Percentiles rank a stretch among this genome's conserved stretches.
phyloP scores from a whole-genome alignment of 92 coral and sea anemone genomes.

The Ricordea florida region DNA sequence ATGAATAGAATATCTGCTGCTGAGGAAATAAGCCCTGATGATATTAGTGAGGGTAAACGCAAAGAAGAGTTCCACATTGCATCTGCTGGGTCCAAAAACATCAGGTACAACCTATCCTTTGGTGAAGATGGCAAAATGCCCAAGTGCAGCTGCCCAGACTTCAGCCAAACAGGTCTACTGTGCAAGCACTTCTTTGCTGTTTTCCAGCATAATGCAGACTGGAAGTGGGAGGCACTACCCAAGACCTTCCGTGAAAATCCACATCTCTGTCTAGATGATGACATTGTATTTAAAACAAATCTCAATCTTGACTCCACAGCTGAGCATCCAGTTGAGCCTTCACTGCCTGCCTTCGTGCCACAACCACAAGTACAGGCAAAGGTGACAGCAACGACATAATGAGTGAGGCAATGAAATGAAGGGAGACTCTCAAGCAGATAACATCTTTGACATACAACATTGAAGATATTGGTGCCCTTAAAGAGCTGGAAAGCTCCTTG shows the following conservation, averaged over 20 bases:
- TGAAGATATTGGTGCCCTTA: constrained; percentile 32
- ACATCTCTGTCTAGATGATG: background rate
- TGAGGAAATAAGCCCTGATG: background rate
- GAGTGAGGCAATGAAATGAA: constrained; percentile 32
- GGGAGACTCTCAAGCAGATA: constrained; percentile 33
- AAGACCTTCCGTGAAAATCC: background rate
- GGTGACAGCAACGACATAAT: background rate
- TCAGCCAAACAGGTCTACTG: constrained; percentile 33
- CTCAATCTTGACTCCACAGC: background rate
- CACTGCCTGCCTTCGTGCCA: background rate
- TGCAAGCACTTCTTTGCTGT: constrained; percentile 48
- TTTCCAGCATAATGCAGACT: constrained; percentile 9
- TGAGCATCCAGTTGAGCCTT: background rate
- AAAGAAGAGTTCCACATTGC: background rate
- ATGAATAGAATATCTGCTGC: constrained; percentile 13
- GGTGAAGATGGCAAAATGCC: constrained; percentile 25
- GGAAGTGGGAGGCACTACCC: constrained; percentile 21
- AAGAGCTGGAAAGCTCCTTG: background rate
- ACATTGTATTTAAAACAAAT: background rate
- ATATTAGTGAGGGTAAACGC: constrained; percentile 10
- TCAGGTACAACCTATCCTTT: constrained; percentile 28
- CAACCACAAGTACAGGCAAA: constrained; percentile 11
- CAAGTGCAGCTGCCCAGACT: constrained; percentile 38
- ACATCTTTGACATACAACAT: constrained; percentile 28
- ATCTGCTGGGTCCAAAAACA: constrained; percentile 15